Conservation (phyloP, 2,113 vertebrate genomes). For the Ceyx cyanopectus region DNA sequence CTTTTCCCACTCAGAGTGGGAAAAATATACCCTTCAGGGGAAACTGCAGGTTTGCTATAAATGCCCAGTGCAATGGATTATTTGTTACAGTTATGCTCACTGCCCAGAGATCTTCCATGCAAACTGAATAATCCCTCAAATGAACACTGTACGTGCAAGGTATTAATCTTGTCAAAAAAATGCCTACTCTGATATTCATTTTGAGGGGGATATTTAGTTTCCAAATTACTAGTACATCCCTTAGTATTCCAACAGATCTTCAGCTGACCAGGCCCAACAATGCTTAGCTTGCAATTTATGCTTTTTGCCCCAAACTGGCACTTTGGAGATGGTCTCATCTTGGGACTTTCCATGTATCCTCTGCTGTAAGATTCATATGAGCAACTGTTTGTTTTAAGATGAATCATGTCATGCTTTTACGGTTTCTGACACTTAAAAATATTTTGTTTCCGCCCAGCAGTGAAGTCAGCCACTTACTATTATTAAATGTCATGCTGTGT, state of each 20-base stretch:
- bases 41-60: background rate
- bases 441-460: background rate
- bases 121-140: background rate
- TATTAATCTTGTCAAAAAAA: background rate
- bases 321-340: background rate
- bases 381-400: constrained; percentile 20
- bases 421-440: constrained; percentile 44
- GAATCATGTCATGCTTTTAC: constrained; percentile 34
- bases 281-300: background rate
- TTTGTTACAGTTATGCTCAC: background rate
- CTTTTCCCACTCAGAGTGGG: background rate
- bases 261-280: background rate
- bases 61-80: background rate
- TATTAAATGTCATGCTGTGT: background rate
- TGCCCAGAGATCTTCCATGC: background rate
- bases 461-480: constrained; percentile 42
- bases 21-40: background rate
- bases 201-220: background rate
- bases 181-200: background rate
- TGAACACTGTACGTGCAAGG: background rate
- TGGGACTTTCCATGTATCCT: constrained; percentile 44
- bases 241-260: background rate
- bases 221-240: background rate
- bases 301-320: background rate
- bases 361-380: background rate